These are phyloP conservation scores for Melitaea cinxia DNA, from an alignment of 1,140 invertebrate species.

Conservation along the genomic window DNA sequence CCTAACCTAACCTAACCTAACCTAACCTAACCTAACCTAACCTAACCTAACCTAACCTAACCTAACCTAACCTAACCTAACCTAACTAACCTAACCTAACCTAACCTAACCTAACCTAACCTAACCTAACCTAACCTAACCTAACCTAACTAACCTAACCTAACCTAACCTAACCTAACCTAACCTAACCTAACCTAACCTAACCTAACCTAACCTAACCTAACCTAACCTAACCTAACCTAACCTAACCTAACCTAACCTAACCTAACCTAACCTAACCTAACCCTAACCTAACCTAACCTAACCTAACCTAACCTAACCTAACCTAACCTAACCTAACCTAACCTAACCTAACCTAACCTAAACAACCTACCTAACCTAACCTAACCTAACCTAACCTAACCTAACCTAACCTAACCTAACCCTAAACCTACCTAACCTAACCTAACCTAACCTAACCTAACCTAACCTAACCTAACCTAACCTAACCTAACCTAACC, in stretches of 20 bases:
- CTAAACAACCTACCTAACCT: too few relatives aligned
- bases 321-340: background rate
- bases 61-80: slow-evolving; percentile 38
- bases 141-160: slow-evolving; percentile 26
- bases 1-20: slow-evolving; percentile 41
- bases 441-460: slow-evolving; percentile 53
- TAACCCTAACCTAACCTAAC: too few relatives aligned
- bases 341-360: slow-evolving; percentile 54
- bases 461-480: slow-evolving; percentile 47
- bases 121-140: slow-evolving; percentile 27
- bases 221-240: slow-evolving; percentile 42
- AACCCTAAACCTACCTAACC: slow-evolving; percentile 45
- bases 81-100: slow-evolving; percentile 27
- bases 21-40: slow-evolving; percentile 42
- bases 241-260: slow-evolving; percentile 54
- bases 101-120: slow-evolving; percentile 27
- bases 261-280: slow-evolving; percentile 31
- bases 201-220: slow-evolving; percentile 49
- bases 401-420: slow-evolving; percentile 36
- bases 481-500: slow-evolving; percentile 49
- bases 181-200: slow-evolving; percentile 30
- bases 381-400: slow-evolving; percentile 56
- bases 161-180: slow-evolving; percentile 27
- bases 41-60: slow-evolving; percentile 52
- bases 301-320: slow-evolving; percentile 55